phyloP scores from a whole-genome alignment of 2,113 vertebrate species.

The Crotalus helleri region DNA sequence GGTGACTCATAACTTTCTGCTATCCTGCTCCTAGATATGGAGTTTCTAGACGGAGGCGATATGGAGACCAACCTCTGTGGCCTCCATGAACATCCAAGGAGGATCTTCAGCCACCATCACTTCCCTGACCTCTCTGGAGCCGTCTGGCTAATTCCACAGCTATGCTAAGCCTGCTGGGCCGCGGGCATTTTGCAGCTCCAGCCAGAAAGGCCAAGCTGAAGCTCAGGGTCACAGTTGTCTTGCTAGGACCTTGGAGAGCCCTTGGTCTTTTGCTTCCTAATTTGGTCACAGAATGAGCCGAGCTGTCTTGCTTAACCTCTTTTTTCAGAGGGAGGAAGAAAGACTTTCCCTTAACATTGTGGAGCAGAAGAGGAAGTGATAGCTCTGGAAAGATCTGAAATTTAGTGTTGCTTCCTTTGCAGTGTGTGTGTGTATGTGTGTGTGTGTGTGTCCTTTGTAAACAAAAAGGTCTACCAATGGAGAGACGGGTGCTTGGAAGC shows the following conservation, averaged over 20 bases:
- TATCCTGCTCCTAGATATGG: not conserved
- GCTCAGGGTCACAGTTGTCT: slow-evolving; percentile 14
- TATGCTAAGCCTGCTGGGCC: not conserved
- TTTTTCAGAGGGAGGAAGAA: not conserved
- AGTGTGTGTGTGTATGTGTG: slow-evolving; percentile 29
- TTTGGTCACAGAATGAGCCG: slow-evolving; percentile 71
- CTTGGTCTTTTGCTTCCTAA: slow-evolving; percentile 69
- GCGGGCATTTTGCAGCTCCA: not conserved
- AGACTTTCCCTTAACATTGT: slow-evolving; percentile 44
- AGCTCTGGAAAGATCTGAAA: slow-evolving; percentile 51
- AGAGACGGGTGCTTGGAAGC: not conserved
- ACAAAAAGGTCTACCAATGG: not conserved
- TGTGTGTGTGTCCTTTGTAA: not conserved
- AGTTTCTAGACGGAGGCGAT: not conserved
- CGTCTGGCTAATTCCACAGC: not conserved
- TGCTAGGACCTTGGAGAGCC: slow-evolving; percentile 56
- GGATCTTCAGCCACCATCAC: too few species aligned
- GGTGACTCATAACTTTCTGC: not conserved
- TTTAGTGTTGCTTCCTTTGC: slow-evolving; percentile 63
- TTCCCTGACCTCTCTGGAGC: not conserved
- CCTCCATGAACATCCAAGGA: not conserved
- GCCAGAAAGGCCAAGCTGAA: slow-evolving; percentile 48
- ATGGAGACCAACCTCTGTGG: not conserved
- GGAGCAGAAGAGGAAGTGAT: slow-evolving; percentile 62
- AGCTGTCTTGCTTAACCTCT: slow-evolving; percentile 63